These are phyloP conservation scores for Albula goreensis DNA, from an alignment of 2,113 vertebrate species.

Conservation along the genomic window DNA sequence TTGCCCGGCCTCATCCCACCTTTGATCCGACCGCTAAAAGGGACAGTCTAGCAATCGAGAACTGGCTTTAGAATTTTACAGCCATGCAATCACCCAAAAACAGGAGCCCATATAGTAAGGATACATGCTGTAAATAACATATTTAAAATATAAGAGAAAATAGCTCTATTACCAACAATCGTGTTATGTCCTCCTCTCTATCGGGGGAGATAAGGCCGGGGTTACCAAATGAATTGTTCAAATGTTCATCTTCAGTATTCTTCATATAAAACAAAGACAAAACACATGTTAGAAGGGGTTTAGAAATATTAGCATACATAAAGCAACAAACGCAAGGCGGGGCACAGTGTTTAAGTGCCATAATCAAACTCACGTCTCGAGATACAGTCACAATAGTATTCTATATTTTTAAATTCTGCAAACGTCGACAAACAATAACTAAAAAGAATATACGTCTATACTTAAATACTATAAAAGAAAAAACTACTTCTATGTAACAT, in stretches of 20 bases:
- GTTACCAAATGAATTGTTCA: slow-evolving; percentile 76
- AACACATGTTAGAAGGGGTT: background rate
- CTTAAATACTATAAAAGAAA: background rate
- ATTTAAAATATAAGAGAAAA: background rate
- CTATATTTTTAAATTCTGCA: background rate
- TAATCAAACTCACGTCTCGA: background rate
- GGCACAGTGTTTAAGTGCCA: background rate
- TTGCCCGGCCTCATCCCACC: slow-evolving; percentile 88
- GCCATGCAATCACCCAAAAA: background rate
- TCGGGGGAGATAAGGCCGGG: slow-evolving; percentile 55
- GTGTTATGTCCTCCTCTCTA: slow-evolving; percentile 44
- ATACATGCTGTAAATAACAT: background rate
- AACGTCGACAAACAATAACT: background rate
- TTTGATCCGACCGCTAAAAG: slow-evolving; percentile 87
- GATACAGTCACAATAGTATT: background rate
- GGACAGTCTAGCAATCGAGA: slow-evolving; percentile 65
- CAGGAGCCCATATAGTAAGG: slow-evolving; percentile 19
- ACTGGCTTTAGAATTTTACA: background rate
- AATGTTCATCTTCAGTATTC: slow-evolving; percentile 37
- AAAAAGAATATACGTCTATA: background rate
- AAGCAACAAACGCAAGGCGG: background rate
- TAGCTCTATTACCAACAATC: slow-evolving; percentile 42
- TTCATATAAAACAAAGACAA: background rate
- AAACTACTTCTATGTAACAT: too few relatives aligned
- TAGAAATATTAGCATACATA: background rate